These are phyloP conservation scores for Antheraea pernyi DNA, from an alignment of 1,140 invertebrate species.

Conservation along the genomic window DNA sequence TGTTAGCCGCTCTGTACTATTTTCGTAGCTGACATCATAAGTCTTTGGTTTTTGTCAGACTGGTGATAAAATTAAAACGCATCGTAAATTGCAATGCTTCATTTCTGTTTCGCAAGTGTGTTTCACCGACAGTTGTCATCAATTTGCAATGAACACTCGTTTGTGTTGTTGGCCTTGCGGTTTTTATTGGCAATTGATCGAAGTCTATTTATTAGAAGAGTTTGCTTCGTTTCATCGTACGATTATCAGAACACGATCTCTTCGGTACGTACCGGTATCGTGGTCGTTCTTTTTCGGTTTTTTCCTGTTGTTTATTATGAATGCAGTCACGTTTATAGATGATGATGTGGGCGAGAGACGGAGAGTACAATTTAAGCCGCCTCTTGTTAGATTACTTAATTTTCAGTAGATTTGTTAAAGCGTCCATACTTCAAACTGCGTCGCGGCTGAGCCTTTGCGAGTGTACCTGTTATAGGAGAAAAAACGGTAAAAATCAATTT, in stretches of 20 bases:
- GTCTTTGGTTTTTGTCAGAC: no score
- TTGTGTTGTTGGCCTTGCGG: neutral
- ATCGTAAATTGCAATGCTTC: neutral
- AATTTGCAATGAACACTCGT: neutral
- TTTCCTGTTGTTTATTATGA: neutral
- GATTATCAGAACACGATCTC: neutral
- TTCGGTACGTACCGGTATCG: neutral
- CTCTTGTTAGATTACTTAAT: no score
- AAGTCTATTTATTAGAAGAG: neutral
- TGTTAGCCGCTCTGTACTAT: no score
- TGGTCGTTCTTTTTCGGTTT: neutral
- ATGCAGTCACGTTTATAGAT: neutral
- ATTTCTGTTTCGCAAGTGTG: neutral
- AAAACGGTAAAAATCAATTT: no score
- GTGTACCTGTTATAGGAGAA: no score
- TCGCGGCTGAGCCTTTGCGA: no score
- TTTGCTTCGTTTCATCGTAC: neutral
- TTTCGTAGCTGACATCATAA: no score
- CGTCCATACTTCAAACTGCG: no score
- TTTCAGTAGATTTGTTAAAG: no score
- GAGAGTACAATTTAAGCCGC: no score
- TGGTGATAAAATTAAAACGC: no score
- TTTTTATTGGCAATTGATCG: slow-evolving; percentile 4
- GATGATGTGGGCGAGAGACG: neutral
- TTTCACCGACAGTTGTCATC: neutral